Percentiles rank a stretch among this genome's conserved stretches.
Evolutionary conservation across 2,113 vertebrate genomes (phyloP).

Genomic region (Hylia prasina): DNA sequence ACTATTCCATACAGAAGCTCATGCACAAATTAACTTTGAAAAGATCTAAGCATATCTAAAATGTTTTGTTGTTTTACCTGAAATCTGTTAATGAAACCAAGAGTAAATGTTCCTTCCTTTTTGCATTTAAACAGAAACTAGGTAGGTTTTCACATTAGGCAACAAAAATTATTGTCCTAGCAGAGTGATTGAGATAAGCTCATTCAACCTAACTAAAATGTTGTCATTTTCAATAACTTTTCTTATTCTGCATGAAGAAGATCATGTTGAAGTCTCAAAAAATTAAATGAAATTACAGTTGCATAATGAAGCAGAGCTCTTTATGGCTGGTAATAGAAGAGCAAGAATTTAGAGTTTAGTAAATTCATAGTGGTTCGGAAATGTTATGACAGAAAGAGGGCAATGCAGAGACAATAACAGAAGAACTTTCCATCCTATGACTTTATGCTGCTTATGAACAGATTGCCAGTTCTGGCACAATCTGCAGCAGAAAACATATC

Average conservation of each 20-base stretch:
- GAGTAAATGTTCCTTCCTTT: neutral
- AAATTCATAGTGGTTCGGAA: neutral
- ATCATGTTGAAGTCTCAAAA: slow-evolving; percentile 27
- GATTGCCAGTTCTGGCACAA: slow-evolving; percentile 24
- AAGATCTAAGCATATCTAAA: neutral
- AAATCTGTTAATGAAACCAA: neutral
- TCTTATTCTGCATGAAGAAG: neutral
- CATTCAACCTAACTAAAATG: slow-evolving; percentile 26
- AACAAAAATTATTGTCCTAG: neutral
- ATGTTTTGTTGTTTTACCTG: neutral
- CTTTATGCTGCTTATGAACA: slow-evolving; percentile 7
- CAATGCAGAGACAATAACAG: slow-evolving; percentile 42
- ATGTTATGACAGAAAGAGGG: slow-evolving; percentile 57
- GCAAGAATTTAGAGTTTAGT: slow-evolving; percentile 2
- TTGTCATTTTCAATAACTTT: slow-evolving; percentile 24
- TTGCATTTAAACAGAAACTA: slow-evolving; percentile 9
- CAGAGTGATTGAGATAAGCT: slow-evolving; percentile 13
- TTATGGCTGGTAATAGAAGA: slow-evolving; percentile 10
- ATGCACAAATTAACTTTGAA: neutral
- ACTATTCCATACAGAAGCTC: neutral
- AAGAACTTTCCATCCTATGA: neutral
- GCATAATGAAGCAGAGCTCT: slow-evolving; percentile 24
- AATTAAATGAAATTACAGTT: neutral
- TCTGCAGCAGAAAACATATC: neutral
- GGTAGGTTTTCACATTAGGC: slow-evolving; percentile 15